Conservation (phyloP, 2,113 vertebrate species). For the Cathartes aura region DNA sequence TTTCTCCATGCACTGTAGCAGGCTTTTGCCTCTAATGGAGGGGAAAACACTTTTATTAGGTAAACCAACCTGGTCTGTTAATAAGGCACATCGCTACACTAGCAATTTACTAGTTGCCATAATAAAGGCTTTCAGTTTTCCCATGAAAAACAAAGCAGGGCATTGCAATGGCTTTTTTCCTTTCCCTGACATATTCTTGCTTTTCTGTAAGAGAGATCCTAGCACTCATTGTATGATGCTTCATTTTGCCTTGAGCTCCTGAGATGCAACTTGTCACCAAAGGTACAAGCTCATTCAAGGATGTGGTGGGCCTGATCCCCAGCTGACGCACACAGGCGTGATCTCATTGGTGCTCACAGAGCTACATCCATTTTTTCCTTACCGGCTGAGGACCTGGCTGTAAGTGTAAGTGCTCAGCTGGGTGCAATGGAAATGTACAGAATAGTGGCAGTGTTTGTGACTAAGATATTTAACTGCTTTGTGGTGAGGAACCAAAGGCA, state of each 20-base stretch:
- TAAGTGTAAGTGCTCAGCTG: not conserved
- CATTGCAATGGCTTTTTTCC: not conserved
- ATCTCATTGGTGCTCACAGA: not conserved
- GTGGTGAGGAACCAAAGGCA: not conserved
- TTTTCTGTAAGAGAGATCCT: not conserved
- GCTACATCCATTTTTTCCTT: not conserved
- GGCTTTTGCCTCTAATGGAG: not conserved
- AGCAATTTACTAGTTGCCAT: not conserved
- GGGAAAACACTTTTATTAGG: not conserved
- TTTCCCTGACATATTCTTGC: not conserved
- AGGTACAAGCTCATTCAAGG: not conserved
- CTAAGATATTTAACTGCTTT: not conserved
- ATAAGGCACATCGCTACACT: not conserved
- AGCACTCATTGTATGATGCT: not conserved
- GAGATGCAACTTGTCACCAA: not conserved
- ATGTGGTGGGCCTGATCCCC: not conserved
- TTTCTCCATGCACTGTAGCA: not conserved
- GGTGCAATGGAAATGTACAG: not conserved
- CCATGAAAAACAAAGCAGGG: not conserved
- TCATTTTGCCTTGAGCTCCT: not conserved
- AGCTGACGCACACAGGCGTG: not conserved
- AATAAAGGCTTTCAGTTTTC: not conserved
- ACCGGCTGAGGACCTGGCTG: not conserved
- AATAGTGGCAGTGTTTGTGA: not conserved
- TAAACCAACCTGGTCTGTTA: not conserved